Evolutionary conservation across 2,113 vertebrate species (phyloP), one percentile per base, ranked within the genome.

Genomic region (Nothobranchius kuhntae): DNA sequence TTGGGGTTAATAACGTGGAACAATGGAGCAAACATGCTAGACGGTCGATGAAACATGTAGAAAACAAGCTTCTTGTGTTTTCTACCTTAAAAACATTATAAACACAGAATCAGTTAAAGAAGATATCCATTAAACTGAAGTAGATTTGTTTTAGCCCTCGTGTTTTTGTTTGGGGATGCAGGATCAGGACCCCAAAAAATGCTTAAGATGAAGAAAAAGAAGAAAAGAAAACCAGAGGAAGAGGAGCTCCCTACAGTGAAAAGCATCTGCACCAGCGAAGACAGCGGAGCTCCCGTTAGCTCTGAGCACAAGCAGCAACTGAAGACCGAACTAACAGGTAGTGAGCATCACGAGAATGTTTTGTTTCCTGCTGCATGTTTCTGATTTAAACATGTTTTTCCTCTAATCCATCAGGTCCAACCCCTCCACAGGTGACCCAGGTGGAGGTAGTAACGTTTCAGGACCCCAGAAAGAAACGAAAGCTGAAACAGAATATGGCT

Each of bases 391-490:
- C 6, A 1, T 40, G 6, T 9, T 40, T 40, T 9, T 9, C 21
- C 12, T 45, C 45, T 11, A 13, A 50, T 26, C 3, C 5, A 0
- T 56, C 56, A 73, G 75, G 46, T 65, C 9, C 68, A 47, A 3
- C 21, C 30, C 1, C 3, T 1, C 14, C 9, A 17, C 56, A 9
- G 58, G 12, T 3, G 21, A 47, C 54, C 6, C 61, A 11, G 0
- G 90, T 96, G 7, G 89, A 94, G 68, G 88, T 96, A 0, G 91
- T 96, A 12, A 88, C 78, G 0, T 97, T 95, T 77, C 87, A 89
- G 53, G 90, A 94, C 79, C 90, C 84, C n/a, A 79, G 12, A n/a
- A 94, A 89, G 81, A 95, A 89, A 81, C 21, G 21, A 21, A 21
- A 21, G 21, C 82, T 62, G 15, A 89, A 57, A 61, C 58, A 78